These are phyloP conservation scores for Neodontobutis hainanensis DNA, from an alignment of 2,113 vertebrate genomes.

Conservation along the genomic window DNA sequence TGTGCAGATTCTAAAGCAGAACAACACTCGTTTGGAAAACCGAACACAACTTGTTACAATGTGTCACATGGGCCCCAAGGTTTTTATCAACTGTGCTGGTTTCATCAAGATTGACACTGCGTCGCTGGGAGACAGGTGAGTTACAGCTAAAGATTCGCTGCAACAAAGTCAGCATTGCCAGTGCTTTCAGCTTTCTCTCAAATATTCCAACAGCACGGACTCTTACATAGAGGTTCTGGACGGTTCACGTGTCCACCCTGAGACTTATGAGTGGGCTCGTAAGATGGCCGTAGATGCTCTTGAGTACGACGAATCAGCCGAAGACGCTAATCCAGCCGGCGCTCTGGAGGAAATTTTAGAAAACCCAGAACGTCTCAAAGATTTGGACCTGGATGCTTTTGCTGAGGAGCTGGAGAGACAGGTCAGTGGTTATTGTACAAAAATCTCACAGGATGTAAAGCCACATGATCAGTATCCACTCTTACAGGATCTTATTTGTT, in stretches of 20 bases:
- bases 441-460: not conserved
- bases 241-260: constrained; percentile 95
- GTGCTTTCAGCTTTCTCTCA: not conserved
- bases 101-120: constrained; percentile 99
- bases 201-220: constrained; percentile 85
- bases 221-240: constrained; percentile 98
- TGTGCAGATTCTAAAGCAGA: constrained; percentile 94
- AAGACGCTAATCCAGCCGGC: constrained; percentile 97
- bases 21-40: constrained; percentile 97
- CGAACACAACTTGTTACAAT: constrained; percentile 97
- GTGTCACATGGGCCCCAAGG: constrained; percentile 99
- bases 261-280: constrained; percentile 98
- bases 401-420: constrained; percentile 98
- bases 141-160: not conserved
- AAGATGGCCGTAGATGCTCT: constrained; percentile 99
- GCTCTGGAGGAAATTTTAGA: constrained; percentile 97
- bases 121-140: constrained; percentile 93
- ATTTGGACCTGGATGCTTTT: constrained; percentile 96
- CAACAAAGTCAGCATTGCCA: not conserved
- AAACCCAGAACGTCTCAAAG: constrained; percentile 96
- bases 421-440: constrained; percentile 72
- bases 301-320: constrained; percentile 95
- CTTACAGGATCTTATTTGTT: not conserved
- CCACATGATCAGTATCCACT: not conserved
- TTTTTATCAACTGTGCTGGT: constrained; percentile 98